Percentiles rank a stretch among this genome's conserved stretches.
phyloP scores from a whole-genome alignment of 2,797 vertebrate species.

The Lagocephalus sceleratus region DNA sequence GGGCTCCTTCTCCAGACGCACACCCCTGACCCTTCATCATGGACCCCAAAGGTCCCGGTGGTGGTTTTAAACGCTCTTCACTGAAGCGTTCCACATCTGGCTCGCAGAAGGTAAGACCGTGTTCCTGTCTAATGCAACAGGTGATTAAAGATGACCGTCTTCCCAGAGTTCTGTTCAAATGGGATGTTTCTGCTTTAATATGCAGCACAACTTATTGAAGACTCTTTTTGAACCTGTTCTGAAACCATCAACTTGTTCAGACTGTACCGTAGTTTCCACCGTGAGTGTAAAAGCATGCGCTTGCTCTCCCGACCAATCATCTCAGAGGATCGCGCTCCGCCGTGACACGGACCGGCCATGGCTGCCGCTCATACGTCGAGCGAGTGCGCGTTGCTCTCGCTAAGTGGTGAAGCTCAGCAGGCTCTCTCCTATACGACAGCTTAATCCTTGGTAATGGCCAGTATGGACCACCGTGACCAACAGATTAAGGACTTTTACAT shows the following conservation, averaged over 20 bases:
- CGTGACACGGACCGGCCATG: slow-evolving; percentile 11
- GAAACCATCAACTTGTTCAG: neutral
- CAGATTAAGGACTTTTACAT: slow-evolving; percentile 77
- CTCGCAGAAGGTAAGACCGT: slow-evolving; percentile 90
- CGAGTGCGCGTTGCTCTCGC: slow-evolving; percentile 25
- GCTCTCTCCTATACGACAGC: slow-evolving; percentile 36
- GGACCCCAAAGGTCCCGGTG: slow-evolving; percentile 74
- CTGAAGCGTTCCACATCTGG: slow-evolving; percentile 88
- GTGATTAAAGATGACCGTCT: neutral
- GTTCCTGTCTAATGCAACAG: slow-evolving; percentile 32
- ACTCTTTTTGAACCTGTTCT: neutral
- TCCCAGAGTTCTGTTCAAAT: too few species aligned
- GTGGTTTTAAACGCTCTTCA: slow-evolving; percentile 85
- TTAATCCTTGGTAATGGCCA: slow-evolving; percentile 85
- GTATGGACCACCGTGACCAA: slow-evolving; percentile 69
- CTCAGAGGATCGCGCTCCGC: slow-evolving; percentile 8
- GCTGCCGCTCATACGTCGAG: slow-evolving; percentile 4
- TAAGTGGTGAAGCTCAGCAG: slow-evolving; percentile 49
- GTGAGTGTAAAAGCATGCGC: too few species aligned
- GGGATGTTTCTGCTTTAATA: too few species aligned
- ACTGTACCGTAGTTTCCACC: neutral
- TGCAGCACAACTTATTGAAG: too few species aligned
- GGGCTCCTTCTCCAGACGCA: slow-evolving; percentile 28
- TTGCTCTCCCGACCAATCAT: slow-evolving; percentile 15
- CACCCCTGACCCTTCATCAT: slow-evolving; percentile 51